Percentiles rank a stretch among this genome's conserved stretches.
phyloP scores from a whole-genome alignment of 2,113 vertebrate genomes.

The Oriolus oriolus region DNA sequence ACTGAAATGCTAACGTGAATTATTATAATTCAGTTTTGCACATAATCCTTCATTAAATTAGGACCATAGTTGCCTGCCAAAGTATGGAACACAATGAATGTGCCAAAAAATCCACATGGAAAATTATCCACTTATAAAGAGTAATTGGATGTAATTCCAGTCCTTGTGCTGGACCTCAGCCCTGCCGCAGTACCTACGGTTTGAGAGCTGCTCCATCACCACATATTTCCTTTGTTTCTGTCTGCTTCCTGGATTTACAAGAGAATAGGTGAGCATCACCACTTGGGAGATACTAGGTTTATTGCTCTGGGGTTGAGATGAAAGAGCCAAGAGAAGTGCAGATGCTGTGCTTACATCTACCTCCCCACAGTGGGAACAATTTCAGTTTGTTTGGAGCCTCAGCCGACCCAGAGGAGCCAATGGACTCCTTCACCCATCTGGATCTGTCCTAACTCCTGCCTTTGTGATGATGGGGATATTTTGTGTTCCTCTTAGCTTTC shows the following conservation, averaged over 20 bases:
- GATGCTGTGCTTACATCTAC: background rate
- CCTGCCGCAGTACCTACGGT: background rate
- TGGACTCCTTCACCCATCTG: background rate
- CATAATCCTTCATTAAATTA: conserved; percentile 23
- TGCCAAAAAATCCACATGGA: conserved; percentile 13
- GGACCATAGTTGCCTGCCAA: background rate
- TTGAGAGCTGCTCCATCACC: background rate
- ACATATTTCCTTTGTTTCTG: background rate
- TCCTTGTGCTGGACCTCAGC: background rate
- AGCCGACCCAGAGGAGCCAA: background rate
- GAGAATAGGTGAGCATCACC: background rate
- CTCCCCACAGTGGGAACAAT: background rate
- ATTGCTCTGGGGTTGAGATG: background rate
- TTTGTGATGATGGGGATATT: background rate
- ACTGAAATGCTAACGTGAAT: background rate
- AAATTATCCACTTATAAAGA: background rate
- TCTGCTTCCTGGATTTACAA: background rate
- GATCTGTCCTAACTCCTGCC: background rate
- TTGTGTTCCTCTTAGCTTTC: background rate
- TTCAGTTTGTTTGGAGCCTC: background rate
- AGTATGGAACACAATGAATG: background rate
- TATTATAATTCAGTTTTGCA: background rate
- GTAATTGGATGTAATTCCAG: background rate
- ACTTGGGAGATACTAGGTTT: background rate
- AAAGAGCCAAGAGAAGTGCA: background rate